A percentile compares a stretch with the other conserved stretches of the same genome.
Evolutionary conservation across 2,797 vertebrate genomes (phyloP).

Genomic region (Melanotaenia parkinsoni): DNA sequence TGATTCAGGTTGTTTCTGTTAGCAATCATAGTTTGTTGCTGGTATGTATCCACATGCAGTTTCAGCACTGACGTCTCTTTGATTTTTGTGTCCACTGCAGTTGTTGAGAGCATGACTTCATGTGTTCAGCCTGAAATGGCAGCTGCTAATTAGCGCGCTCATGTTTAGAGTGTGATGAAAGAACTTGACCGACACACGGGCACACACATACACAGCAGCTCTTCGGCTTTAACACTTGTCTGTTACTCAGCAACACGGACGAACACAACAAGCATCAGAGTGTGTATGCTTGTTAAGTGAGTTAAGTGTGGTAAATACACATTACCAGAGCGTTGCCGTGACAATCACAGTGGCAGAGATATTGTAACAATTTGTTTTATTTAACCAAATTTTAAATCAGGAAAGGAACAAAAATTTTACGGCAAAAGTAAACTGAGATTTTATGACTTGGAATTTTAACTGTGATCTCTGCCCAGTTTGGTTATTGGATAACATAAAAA

Average conservation of each 20-base stretch:
- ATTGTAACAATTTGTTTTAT: not conserved
- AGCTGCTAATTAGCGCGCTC: conserved; percentile 58
- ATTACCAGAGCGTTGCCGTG: conserved; percentile 15
- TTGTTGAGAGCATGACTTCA: conserved; percentile 39
- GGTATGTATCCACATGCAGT: conserved; percentile 19
- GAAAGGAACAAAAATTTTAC: not conserved
- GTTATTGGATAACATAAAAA: not conserved
- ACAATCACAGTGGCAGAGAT: conserved; percentile 16
- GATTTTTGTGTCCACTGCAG: conserved; percentile 15
- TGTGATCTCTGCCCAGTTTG: not conserved
- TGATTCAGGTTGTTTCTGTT: conserved; percentile 33
- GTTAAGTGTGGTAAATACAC: conserved; percentile 39
- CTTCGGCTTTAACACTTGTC: conserved; percentile 55
- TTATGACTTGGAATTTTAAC: not conserved
- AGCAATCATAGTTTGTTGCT: conserved; percentile 26
- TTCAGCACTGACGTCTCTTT: conserved; percentile 23
- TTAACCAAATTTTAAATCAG: not conserved
- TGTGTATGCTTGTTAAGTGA: conserved; percentile 33
- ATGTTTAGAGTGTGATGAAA: conserved; percentile 36
- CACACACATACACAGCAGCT: conserved; percentile 52
- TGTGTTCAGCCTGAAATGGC: conserved; percentile 40
- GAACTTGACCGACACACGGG: conserved; percentile 42
- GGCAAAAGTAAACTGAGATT: not conserved
- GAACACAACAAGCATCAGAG: conserved; percentile 48
- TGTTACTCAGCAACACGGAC: conserved; percentile 66